Evolutionary conservation across 2,797 vertebrate genomes (phyloP), one percentile per base, ranked within the genome.

Genomic region (Galaxias olidus): DNA sequence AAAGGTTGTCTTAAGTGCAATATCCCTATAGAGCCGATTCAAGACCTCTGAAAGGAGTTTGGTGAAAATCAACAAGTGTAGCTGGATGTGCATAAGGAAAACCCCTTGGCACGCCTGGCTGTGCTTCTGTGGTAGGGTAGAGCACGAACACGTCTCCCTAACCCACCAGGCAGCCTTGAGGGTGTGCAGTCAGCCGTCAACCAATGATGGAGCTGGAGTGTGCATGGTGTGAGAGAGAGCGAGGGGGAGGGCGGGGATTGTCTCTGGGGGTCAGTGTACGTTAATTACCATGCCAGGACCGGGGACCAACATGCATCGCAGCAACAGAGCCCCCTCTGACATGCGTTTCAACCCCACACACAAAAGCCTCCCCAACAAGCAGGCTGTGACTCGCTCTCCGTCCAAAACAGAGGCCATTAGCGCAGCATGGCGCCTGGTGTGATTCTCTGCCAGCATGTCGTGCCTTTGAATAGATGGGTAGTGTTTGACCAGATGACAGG

Each of bases 211-310:
- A 72, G 40, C 60, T 30, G 65, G 53, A 61, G 46, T 18, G 48
- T 71, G 61, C 8, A 42, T 18, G 42, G 64, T 63, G 56, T 73
- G 15, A 20, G 46, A 42, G 52, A 14, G 18, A 19, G 9, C 14
- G n/a, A n/a, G n/a, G n/a, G n/a, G n/a, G 18, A 4, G 40, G 47
- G 44, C 40, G 20, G 17, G 15, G n/a, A 42, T n/a, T 71, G 56
- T 76, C 56, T 65, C 51, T 60, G 42, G 53, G 53, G 75, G 55
- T 57, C 9, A 3, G 42, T 46, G 11, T 30, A 73, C 50, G 63
- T 48, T 63, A 77, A 73, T 79, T 58, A 72, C 60, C 52, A 11
- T 47, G 49, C 75, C 10, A 61, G 69, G 42, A 72, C 65, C 75
- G 52, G 49, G 18, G 10, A 70, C 71, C 53, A 55, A 58, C 53